Evolutionary conservation across 1,140 invertebrate genomes (phyloP), one percentile per base, ranked within the genome.

Genomic region (Metopolophium dirhodum): DNA sequence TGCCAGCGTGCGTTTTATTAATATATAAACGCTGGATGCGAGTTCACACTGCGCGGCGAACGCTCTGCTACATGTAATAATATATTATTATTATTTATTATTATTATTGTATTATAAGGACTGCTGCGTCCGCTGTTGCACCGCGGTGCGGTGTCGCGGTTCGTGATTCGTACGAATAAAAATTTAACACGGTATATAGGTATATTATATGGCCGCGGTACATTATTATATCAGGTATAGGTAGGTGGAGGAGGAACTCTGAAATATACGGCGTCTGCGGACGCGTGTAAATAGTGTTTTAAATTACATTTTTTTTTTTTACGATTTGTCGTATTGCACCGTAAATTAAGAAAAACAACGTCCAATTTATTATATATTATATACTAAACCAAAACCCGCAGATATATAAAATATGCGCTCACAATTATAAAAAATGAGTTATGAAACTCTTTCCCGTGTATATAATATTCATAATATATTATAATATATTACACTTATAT

Each of bases 161-260:
- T 77, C 61, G 61, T 77, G 61, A 77, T 77, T 77, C 4, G 61
- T 77, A 77, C 61, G n/a, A 77, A 77, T 77, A 77, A 77, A 77
- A 77, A 77, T 77, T n/a, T 77, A 77, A 68, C 30, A n/a, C 6
- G 61, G 61, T 37, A n/a, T 41, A 41, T 37, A 41, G 41, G 41
- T 41, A 41, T 41, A 41, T 41, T 68, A 18, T n/a, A 68, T 18
- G 61, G 4, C n/a, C 18, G n/a, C 18, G n/a, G n/a, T n/a, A 77
- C n/a, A n/a, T 68, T 68, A 68, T 20, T 20, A 57, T 51, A 54
- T 54, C 22, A 23, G 18, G 18, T 51, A 51, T 51, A 51, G 3
- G 51, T 61, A 61, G 23, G 57, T 30, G 18, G 61, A 77, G n/a
- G n/a, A 77, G n/a, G 61, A 77, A 77, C n/a, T n/a, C 30, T 77